phyloP scores from a whole-genome alignment of 2,113 vertebrate species.

The Rallus limicola region DNA sequence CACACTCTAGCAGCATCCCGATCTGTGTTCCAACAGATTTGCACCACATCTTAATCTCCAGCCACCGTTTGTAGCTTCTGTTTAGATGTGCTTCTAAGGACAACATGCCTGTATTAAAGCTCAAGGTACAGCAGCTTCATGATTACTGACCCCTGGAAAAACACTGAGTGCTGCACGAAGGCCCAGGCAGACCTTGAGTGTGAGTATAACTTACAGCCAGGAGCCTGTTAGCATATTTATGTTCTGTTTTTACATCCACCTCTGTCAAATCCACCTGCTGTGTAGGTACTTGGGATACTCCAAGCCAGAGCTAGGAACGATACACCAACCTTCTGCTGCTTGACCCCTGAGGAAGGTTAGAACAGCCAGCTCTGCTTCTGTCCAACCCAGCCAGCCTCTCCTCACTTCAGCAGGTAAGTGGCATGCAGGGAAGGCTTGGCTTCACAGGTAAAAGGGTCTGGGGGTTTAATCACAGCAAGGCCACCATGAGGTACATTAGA shows the following conservation, averaged over 20 bases:
- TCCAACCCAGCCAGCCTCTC: neutral
- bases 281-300: neutral
- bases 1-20: neutral
- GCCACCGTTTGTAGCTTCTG: neutral
- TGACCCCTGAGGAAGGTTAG: neutral
- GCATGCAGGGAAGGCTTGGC: neutral
- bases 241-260: neutral
- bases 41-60: neutral
- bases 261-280: neutral
- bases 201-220: neutral
- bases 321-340: neutral
- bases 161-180: neutral
- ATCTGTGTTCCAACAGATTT: neutral
- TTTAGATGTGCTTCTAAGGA: neutral
- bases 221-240: neutral
- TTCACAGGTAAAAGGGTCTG: neutral
- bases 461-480: neutral
- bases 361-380: neutral
- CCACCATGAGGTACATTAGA: neutral
- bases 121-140: neutral
- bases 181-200: neutral
- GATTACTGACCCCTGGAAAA: neutral
- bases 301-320: neutral
- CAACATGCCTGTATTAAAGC: neutral
- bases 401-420: neutral